A percentile compares a stretch with the other conserved stretches of the same genome.
phyloP scores from a whole-genome alignment of 2,888 invertebrate genomes.

The Myopa testacea region DNA sequence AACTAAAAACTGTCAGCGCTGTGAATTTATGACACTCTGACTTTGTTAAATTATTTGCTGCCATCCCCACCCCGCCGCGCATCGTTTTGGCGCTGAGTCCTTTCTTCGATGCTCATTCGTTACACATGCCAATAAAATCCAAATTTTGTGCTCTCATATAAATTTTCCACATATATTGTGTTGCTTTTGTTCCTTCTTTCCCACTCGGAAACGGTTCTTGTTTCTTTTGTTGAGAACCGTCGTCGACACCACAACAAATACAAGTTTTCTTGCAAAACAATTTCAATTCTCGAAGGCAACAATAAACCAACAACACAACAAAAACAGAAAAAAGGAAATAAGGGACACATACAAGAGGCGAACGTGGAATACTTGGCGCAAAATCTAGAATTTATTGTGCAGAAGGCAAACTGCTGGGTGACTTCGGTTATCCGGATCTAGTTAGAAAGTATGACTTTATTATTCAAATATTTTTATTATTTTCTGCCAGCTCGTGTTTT shows the following conservation, averaged over 20 bases:
- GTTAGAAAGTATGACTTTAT: too few species aligned
- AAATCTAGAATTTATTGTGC: background rate
- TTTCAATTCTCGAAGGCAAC: conserved; percentile 36
- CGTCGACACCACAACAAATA: conserved; percentile 45
- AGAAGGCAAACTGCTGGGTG: conserved; percentile 18
- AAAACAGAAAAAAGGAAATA: background rate
- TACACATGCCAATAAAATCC: conserved; percentile 37
- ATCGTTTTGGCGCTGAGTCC: background rate
- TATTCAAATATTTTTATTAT: background rate
- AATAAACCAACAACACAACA: background rate
- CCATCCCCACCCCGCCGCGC: background rate
- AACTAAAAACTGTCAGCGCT: conserved; percentile 46
- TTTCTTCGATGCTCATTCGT: conserved; percentile 4
- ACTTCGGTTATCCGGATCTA: background rate
- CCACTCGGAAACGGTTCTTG: background rate
- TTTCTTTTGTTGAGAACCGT: conserved; percentile 34
- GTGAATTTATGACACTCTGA: conserved; percentile 42
- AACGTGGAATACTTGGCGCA: conserved; percentile 1
- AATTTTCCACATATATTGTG: conserved; percentile 15
- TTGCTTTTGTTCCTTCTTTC: background rate
- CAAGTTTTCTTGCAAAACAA: conserved; percentile 45
- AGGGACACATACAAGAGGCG: background rate
- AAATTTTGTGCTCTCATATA: conserved; percentile 37
- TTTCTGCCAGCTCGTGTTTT: too few species aligned
- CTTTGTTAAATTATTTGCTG: conserved; percentile 21